These are phyloP conservation scores for Pristionchus mayeri DNA, from an alignment of 2,888 invertebrate species.

Conservation along the genomic window DNA sequence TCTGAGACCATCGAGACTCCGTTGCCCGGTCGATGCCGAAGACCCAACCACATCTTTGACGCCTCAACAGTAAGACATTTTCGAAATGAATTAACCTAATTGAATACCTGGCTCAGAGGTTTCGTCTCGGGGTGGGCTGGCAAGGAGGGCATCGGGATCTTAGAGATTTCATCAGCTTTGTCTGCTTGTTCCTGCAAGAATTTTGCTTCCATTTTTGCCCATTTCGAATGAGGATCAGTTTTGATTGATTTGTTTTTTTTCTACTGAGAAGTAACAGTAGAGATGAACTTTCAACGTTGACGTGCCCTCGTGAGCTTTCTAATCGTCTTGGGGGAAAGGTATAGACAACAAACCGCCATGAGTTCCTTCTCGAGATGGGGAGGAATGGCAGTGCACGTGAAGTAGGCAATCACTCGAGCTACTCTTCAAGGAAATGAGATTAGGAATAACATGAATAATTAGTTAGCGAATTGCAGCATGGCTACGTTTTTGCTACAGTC, in stretches of 20 bases:
- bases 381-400: slow-evolving; percentile 73
- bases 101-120: slow-evolving; percentile 26
- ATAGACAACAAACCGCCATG: slow-evolving; percentile 51
- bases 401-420: slow-evolving; percentile 66
- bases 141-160: neutral
- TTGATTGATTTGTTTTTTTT: too few relatives aligned
- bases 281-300: too few relatives aligned
- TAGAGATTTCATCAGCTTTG: slow-evolving; percentile 7
- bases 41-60: slow-evolving; percentile 48
- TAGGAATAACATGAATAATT: neutral
- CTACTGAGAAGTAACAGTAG: too few relatives aligned
- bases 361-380: slow-evolving; percentile 71
- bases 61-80: neutral
- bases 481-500: too few relatives aligned
- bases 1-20: slow-evolving; percentile 67
- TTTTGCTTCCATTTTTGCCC: neutral
- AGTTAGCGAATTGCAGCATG: neutral
- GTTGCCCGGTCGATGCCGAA: slow-evolving; percentile 49
- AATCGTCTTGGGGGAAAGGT: too few relatives aligned
- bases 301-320: too few relatives aligned
- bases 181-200: slow-evolving; percentile 11
- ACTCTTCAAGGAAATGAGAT: slow-evolving; percentile 53
- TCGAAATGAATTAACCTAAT: neutral
- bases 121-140: slow-evolving; percentile 46
- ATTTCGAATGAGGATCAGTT: too few relatives aligned